phyloP scores from a whole-genome alignment of 2,113 vertebrate genomes.

The Urocolius indicus region DNA sequence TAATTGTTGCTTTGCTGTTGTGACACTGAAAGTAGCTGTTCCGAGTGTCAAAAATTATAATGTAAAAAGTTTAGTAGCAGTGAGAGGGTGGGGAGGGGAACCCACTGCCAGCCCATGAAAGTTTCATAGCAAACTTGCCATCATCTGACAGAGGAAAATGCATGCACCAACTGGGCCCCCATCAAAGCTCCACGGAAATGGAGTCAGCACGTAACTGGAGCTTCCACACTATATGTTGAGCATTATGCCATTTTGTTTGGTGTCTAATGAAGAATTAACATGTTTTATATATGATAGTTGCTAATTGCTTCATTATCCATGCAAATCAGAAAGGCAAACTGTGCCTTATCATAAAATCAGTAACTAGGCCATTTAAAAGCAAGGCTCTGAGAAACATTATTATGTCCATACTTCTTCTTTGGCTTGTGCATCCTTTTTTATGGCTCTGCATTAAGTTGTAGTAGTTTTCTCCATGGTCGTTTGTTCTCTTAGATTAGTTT shows the following conservation, averaged over 20 bases:
- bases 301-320: constrained; percentile 84
- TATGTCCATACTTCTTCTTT: constrained; percentile 70
- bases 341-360: constrained; percentile 78
- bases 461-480: constrained; percentile 63
- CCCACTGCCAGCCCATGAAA: constrained; percentile 68
- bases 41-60: constrained; percentile 71
- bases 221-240: constrained; percentile 38
- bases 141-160: constrained; percentile 23
- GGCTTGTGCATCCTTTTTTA: constrained; percentile 55
- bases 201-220: constrained; percentile 22
- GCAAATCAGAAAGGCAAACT: constrained; percentile 83
- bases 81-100: constrained; percentile 43
- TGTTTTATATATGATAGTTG: constrained; percentile 82
- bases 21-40: constrained; percentile 67
- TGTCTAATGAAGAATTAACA: constrained; percentile 78
- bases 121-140: constrained; percentile 67
- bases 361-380: constrained; percentile 76
- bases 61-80: constrained; percentile 70
- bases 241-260: constrained; percentile 57
- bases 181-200: constrained; percentile 26
- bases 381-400: constrained; percentile 62
- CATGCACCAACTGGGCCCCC: constrained; percentile 12
- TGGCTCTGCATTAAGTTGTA: constrained; percentile 72
- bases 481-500: constrained; percentile 72
- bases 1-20: constrained; percentile 74